Base-by-base conservation (phyloP, 2,888 invertebrate genomes). In the Cepaea hortensis region DNA sequence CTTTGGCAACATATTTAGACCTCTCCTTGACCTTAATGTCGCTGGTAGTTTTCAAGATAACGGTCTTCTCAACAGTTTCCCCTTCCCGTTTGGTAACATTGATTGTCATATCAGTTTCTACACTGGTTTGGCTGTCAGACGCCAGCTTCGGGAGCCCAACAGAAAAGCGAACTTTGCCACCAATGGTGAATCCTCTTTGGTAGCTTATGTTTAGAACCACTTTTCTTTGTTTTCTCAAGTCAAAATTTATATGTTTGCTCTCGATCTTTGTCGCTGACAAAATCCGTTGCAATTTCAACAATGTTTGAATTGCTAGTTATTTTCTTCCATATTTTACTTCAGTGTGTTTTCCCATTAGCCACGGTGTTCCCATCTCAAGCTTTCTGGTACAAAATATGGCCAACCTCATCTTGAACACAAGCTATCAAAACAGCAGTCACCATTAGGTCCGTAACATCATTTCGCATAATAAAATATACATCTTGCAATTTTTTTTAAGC, bases 221-320 rank as follows among this genome's bases (percentile, higher is more conserved):
- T 9, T 87, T 88, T 23, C 89, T 76, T 35, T 1, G 89, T 88
- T 73, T 88, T 88, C 83, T 89, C 88, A 50, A 89, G 84, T 35
- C 88, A 87, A 83, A 89, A 89, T 81, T 87, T 88, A 85, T 88
- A 89, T 1, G 88, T 89, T 83, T 89, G 89, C 15, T 85, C 83
- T 18, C 23, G 85, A 35, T 70, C 81, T 11, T 88, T 89, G 82
- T 88, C 81, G 77, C 88, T 89, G 61, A 85, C 80, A 80, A 88
- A 89, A 72, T 89, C 88, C 20, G 89, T 89, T 55, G 70, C 73
- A 13, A 89, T 81, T 15, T 83, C 86, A 61, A 85, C 62, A 4
- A 65, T 77, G 77, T 87, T 77, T 7, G 73, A 61, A 20, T 77
- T 73, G 7, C 46, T 35, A 35, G 46, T 3, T 35, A 18, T 6